phyloP scores from a whole-genome alignment of 2,797 vertebrate genomes.

The Falco naumanni region DNA sequence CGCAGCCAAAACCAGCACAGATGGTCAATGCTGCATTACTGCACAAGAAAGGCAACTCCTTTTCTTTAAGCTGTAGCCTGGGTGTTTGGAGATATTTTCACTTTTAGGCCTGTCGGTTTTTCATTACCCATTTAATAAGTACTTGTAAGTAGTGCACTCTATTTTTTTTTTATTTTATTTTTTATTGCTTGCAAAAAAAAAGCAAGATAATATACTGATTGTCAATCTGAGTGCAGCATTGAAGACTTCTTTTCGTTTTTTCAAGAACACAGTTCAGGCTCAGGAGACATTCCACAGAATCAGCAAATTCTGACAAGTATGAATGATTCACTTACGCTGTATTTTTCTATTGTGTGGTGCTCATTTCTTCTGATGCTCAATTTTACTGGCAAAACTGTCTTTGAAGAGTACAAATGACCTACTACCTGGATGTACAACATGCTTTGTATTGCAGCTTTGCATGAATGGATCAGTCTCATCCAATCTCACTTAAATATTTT shows the following conservation, averaged over 20 bases:
- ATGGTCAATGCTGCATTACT: neutral
- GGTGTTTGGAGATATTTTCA: neutral
- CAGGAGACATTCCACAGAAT: neutral
- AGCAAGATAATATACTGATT: neutral
- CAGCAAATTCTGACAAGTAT: slow-evolving; percentile 33
- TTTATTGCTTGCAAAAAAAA: neutral
- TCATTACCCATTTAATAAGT: neutral
- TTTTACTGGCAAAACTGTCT: slow-evolving; percentile 22
- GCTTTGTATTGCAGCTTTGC: neutral
- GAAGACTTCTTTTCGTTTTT: neutral
- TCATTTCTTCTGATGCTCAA: neutral
- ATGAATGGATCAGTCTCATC: neutral
- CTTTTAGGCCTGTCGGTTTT: neutral
- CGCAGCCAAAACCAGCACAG: neutral
- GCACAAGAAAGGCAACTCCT: neutral
- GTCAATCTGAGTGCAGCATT: neutral
- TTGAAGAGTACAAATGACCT: slow-evolving; percentile 14
- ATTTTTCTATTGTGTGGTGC: neutral
- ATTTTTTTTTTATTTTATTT: neutral
- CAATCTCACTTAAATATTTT: neutral
- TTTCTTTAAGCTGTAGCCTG: neutral
- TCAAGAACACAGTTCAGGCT: neutral
- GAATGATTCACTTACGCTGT: neutral
- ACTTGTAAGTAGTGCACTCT: neutral
- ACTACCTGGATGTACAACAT: neutral